phyloP scores from a whole-genome alignment of 1,140 invertebrate species.

The Leguminivora glycinivorella region DNA sequence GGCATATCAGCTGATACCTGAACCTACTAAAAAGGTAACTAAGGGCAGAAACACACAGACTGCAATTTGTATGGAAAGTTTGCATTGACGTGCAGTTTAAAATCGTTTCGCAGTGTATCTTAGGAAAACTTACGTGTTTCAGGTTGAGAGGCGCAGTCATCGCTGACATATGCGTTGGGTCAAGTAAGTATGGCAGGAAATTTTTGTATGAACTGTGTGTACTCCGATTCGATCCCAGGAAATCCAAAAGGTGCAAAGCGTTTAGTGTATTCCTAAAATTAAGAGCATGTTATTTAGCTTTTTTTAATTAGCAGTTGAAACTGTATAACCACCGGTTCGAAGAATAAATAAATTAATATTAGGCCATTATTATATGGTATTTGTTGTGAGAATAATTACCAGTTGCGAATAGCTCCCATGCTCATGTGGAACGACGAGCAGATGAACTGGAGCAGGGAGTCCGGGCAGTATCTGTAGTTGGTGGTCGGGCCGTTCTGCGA shows the following conservation, averaged over 20 bases:
- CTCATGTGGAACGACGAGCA: constrained; percentile 46
- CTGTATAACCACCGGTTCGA: too few relatives aligned
- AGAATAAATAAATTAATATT: too few relatives aligned
- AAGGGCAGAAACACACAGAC: too few relatives aligned
- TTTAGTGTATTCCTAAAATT: constrained; percentile 49
- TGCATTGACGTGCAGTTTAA: too few relatives aligned
- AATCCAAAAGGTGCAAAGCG: constrained; percentile 37
- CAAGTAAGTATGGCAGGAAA: constrained; percentile 42
- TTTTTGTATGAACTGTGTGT: constrained; percentile 46
- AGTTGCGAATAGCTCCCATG: constrained; percentile 47
- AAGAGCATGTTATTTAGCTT: not conserved
- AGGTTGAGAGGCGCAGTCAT: constrained; percentile 38
- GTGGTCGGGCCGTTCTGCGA: constrained; percentile 31
- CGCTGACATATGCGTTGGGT: constrained; percentile 32
- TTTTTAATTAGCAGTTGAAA: too few relatives aligned
- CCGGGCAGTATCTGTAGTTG: constrained; percentile 48
- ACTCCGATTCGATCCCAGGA: constrained; percentile 32
- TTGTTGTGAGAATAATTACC: constrained; percentile 43
- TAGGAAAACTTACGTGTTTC: constrained; percentile 44
- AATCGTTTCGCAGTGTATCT: too few relatives aligned
- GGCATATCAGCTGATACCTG: too few relatives aligned
- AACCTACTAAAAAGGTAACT: too few relatives aligned
- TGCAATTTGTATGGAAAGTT: too few relatives aligned
- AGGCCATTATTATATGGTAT: too few relatives aligned
- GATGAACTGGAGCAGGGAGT: constrained; percentile 50